phyloP scores from a whole-genome alignment of 2,797 vertebrate genomes.

The Chaetodon trifasciatus region DNA sequence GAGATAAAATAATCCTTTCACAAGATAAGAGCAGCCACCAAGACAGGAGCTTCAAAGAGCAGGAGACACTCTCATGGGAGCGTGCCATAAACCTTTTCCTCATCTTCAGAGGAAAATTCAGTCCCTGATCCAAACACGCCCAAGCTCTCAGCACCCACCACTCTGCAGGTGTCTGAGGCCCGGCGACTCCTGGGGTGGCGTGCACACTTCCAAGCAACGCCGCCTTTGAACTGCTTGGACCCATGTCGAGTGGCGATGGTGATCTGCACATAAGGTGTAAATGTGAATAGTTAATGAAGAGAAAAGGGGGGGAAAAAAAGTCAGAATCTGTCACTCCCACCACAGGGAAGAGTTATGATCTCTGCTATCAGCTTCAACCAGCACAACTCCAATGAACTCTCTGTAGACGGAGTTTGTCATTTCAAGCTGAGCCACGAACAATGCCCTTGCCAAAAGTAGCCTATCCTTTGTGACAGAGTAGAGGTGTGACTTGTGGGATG shows the following conservation, averaged over 20 bases:
- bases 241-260: slow-evolving; percentile 78
- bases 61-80: slow-evolving; percentile 87
- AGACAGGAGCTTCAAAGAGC: slow-evolving; percentile 95
- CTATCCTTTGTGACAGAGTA: slow-evolving; percentile 56
- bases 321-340: slow-evolving; percentile 72
- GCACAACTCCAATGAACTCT: slow-evolving; percentile 67
- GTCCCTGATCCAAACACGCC: slow-evolving; percentile 84
- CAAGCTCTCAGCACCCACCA: slow-evolving; percentile 79
- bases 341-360: slow-evolving; percentile 72
- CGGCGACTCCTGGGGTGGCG: slow-evolving; percentile 75
- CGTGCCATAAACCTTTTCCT: slow-evolving; percentile 89
- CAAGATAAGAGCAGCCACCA: slow-evolving; percentile 94
- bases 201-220: slow-evolving; percentile 78
- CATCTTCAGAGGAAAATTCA: slow-evolving; percentile 87
- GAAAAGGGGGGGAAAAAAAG: slow-evolving; percentile 38
- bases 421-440: slow-evolving; percentile 74
- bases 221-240: slow-evolving; percentile 78
- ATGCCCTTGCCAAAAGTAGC: slow-evolving; percentile 57
- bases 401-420: slow-evolving; percentile 67
- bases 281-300: slow-evolving; percentile 85
- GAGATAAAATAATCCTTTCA: slow-evolving; percentile 93
- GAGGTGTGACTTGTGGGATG: slow-evolving; percentile 63
- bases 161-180: slow-evolving; percentile 75
- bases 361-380: slow-evolving; percentile 80
- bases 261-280: slow-evolving; percentile 83